Percentiles rank a stretch among this genome's conserved stretches.
These are phyloP conservation scores for Lethrus apterus DNA, from an alignment of 1,140 invertebrate species.

Conservation along the genomic window DNA sequence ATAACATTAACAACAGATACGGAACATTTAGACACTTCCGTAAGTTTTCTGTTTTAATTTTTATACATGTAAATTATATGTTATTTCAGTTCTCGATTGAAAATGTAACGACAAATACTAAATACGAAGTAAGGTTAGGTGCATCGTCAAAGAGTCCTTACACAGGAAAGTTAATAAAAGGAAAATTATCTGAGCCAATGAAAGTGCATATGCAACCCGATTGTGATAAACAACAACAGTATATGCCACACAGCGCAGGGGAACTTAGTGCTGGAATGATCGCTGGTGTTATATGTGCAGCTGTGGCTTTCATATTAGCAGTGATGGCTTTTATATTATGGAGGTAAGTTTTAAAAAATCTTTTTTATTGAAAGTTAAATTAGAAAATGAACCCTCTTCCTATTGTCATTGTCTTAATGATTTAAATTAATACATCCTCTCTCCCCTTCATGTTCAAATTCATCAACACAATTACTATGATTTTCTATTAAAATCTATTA, in stretches of 20 bases:
- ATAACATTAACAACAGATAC: constrained; percentile 52
- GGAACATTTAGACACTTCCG: constrained; percentile 53
- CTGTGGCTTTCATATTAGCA: constrained; percentile 61
- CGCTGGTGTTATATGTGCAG: constrained; percentile 65
- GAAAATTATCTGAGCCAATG: constrained; percentile 55
- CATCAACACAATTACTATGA: neutral
- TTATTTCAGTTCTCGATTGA: constrained; percentile 57
- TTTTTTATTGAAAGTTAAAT: too few relatives aligned
- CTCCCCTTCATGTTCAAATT: neutral
- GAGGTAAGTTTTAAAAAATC: constrained; percentile 53
- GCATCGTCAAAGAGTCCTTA: constrained; percentile 63
- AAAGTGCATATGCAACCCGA: constrained; percentile 59
- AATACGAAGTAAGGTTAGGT: constrained; percentile 67
- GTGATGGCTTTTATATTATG: constrained; percentile 66
- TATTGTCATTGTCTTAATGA: neutral
- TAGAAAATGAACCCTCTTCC: too few relatives aligned
- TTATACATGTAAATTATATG: constrained; percentile 1
- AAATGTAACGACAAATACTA: constrained; percentile 65
- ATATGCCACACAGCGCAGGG: constrained; percentile 48
- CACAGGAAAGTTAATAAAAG: constrained; percentile 57
- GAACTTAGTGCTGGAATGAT: constrained; percentile 65
- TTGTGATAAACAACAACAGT: constrained; percentile 57
- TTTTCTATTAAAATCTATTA: too few relatives aligned
- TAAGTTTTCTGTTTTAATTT: constrained; percentile 38
- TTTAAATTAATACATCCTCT: constrained; percentile 1